A percentile compares a stretch with the other conserved stretches of the same genome.
Conservation (phyloP, 2,888 invertebrate genomes). For the Lithophane socia region DNA sequence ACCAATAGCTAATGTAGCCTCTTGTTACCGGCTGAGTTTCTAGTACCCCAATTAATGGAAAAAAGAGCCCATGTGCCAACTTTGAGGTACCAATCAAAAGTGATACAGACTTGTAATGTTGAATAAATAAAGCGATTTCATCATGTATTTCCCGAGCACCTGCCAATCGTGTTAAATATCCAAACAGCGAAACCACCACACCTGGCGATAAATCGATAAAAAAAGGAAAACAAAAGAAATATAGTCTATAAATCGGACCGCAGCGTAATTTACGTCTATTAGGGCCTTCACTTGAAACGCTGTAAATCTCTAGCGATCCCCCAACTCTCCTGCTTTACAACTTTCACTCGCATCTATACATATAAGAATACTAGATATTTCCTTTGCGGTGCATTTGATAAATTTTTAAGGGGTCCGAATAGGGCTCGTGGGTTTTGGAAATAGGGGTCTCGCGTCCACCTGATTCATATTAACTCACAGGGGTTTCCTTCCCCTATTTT, state of each 20-base stretch:
- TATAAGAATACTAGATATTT: constrained; percentile 64
- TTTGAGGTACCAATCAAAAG: constrained; percentile 43
- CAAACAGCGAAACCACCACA: constrained; percentile 51
- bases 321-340: constrained; percentile 82
- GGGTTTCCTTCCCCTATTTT: constrained; percentile 58
- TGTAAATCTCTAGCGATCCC: constrained; percentile 83
- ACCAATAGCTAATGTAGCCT: constrained; percentile 23
- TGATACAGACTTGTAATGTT: constrained; percentile 30
- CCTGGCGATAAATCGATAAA: constrained; percentile 82
- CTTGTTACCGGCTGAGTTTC: constrained; percentile 14
- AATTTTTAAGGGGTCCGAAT: constrained; percentile 83
- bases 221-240: constrained; percentile 83
- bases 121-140: constrained; percentile 47
- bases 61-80: constrained; percentile 53
- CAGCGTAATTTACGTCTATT: constrained; percentile 89
- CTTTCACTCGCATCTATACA: constrained; percentile 65
- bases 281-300: constrained; percentile 83
- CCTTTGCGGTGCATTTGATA: constrained; percentile 79
- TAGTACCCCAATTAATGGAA: constrained; percentile 46
- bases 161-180: constrained; percentile 56
- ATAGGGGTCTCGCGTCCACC: constrained; percentile 64
- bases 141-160: constrained; percentile 66
- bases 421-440: constrained; percentile 77
- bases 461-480: constrained; percentile 67
- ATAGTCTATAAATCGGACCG: constrained; percentile 87